phyloP scores from a whole-genome alignment of 2,888 invertebrate species.

The Lordiphosa andalusiaca region DNA sequence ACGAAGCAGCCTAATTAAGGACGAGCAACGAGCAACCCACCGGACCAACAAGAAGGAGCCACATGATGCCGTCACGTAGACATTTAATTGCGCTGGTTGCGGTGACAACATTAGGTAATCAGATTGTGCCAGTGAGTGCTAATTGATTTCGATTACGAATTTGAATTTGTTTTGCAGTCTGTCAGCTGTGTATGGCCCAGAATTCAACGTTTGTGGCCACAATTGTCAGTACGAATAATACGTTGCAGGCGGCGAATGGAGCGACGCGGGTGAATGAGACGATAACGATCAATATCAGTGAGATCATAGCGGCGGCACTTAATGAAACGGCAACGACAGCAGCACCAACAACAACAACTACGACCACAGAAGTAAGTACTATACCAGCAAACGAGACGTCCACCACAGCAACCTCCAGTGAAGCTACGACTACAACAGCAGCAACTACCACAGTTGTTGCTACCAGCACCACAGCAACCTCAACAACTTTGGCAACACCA shows the following conservation, averaged over 20 bases:
- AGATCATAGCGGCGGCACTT: conserved; percentile 51
- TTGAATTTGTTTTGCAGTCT: conserved; percentile 7
- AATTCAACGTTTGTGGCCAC: conserved; percentile 54
- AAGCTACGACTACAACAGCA: conserved; percentile 4
- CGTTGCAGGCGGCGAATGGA: conserved; percentile 39
- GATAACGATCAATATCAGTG: conserved; percentile 56
- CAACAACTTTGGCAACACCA: neutral
- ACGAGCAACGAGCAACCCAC: neutral
- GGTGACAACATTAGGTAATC: conserved; percentile 73
- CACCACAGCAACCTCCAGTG: conserved; percentile 2
- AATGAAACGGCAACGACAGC: conserved; percentile 3
- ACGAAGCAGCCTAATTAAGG: conserved; percentile 26
- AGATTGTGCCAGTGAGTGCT: conserved; percentile 34
- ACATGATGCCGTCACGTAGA: conserved; percentile 50
- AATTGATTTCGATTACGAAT: conserved; percentile 22
- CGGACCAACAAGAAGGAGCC: conserved; percentile 7
- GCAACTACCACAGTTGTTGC: conserved; percentile 1
- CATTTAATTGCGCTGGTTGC: conserved; percentile 68
- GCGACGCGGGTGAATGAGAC: conserved; percentile 49
- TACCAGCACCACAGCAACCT: conserved; percentile 1
- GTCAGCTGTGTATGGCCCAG: conserved; percentile 34
- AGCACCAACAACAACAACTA: conserved; percentile 8
- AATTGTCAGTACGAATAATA: conserved; percentile 56
- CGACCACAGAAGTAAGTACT: neutral
- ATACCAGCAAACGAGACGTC: conserved; percentile 9